These are phyloP conservation scores for Ammodramus savannarum DNA, from an alignment of 2,113 vertebrate species.

Conservation along the genomic window DNA sequence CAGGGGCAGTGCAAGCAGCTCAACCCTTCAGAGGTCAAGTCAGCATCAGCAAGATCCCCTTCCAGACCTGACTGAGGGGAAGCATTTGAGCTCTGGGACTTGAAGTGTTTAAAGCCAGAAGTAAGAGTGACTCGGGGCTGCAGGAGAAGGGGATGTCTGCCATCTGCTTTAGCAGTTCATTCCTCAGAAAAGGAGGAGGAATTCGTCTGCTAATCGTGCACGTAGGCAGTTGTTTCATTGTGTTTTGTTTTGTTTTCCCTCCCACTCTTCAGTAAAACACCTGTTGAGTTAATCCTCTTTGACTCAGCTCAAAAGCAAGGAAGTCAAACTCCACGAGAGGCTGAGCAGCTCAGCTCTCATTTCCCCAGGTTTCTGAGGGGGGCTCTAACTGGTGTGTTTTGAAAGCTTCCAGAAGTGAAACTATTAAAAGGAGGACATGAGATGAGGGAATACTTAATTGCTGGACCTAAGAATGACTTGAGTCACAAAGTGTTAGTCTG, in stretches of 20 bases:
- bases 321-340: neutral
- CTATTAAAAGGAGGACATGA: neutral
- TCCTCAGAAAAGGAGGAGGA: neutral
- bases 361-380: neutral
- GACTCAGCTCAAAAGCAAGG: neutral
- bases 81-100: neutral
- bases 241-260: conserved; percentile 31
- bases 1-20: neutral
- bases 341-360: neutral
- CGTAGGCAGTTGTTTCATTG: conserved; percentile 10
- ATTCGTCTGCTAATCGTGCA: neutral
- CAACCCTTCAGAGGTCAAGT: neutral
- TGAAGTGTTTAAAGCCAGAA: neutral
- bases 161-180: conserved; percentile 23
- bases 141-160: neutral
- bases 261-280: neutral
- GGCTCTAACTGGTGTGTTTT: neutral
- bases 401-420: neutral
- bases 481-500: neutral
- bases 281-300: conserved; percentile 40
- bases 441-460: neutral
- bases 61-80: neutral
- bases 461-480: neutral
- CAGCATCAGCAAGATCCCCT: neutral
- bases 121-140: neutral